A percentile compares a stretch with the other conserved stretches of the same genome.
Conservation (phyloP, 2,888 invertebrate species). For the Glyphotaelius pellucidus region DNA sequence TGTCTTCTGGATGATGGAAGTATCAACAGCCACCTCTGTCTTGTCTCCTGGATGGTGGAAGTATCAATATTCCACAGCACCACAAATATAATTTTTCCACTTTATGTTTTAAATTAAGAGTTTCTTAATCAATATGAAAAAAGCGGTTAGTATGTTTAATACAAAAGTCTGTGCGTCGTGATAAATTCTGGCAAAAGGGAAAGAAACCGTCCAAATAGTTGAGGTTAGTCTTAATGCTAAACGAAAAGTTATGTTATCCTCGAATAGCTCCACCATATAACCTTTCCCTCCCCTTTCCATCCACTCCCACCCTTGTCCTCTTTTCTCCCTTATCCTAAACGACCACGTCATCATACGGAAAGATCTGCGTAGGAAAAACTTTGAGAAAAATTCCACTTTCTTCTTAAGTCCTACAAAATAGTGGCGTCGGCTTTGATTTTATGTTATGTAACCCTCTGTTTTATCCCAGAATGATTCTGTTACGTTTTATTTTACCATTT, state of each 20-base stretch:
- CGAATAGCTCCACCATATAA: slow-evolving; percentile 60
- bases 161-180: slow-evolving; percentile 35
- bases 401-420: slow-evolving; percentile 54
- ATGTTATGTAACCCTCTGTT: slow-evolving; percentile 36
- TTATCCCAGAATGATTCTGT: not conserved
- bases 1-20: too few species aligned
- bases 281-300: slow-evolving; percentile 14
- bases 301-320: slow-evolving; percentile 11
- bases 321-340: slow-evolving; percentile 44
- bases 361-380: slow-evolving; percentile 36
- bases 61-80: not conserved
- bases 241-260: slow-evolving; percentile 67
- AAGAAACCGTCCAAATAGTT: slow-evolving; percentile 47
- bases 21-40: too few species aligned
- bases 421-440: slow-evolving; percentile 53
- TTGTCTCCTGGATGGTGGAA: too few species aligned
- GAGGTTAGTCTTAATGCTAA: slow-evolving; percentile 64
- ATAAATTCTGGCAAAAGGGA: slow-evolving; percentile 61
- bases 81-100: not conserved
- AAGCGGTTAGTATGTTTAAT: not conserved
- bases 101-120: not conserved
- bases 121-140: not conserved
- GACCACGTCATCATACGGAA: slow-evolving; percentile 44
- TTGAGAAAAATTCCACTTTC: not conserved
- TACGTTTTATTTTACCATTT: slow-evolving; percentile 36